These are phyloP conservation scores for Siniperca undulata DNA, from an alignment of 2,797 vertebrate genomes.

Conservation along the genomic window DNA sequence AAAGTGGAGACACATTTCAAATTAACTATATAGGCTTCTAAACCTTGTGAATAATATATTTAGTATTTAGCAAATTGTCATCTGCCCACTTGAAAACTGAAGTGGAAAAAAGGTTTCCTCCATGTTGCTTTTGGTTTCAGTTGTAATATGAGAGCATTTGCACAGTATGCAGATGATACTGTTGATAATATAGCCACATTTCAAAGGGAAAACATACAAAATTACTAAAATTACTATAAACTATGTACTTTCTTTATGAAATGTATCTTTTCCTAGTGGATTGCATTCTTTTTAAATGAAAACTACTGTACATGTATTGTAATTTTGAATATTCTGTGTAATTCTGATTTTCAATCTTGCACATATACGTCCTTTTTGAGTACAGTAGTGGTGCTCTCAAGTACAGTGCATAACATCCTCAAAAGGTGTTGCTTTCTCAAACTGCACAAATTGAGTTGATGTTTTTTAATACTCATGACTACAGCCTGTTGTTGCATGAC, in stretches of 20 bases:
- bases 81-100: neutral
- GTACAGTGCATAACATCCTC: neutral
- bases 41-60: neutral
- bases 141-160: neutral
- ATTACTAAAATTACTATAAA: neutral
- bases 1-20: neutral
- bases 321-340: constrained; percentile 17
- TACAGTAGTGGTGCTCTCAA: neutral
- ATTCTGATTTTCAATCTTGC: constrained; percentile 7
- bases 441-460: neutral
- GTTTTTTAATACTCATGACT: neutral
- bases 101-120: neutral
- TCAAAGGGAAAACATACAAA: neutral
- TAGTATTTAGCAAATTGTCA: neutral
- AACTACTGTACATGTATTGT: neutral
- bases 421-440: constrained; percentile 4
- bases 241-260: neutral
- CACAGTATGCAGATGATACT: neutral
- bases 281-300: neutral
- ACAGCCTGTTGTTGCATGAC: neutral
- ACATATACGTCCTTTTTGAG: neutral
- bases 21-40: neutral
- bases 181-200: neutral
- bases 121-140: neutral
- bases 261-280: neutral